Evolutionary conservation across 1,140 invertebrate species (phyloP).

Genomic region (Ips typographus): DNA sequence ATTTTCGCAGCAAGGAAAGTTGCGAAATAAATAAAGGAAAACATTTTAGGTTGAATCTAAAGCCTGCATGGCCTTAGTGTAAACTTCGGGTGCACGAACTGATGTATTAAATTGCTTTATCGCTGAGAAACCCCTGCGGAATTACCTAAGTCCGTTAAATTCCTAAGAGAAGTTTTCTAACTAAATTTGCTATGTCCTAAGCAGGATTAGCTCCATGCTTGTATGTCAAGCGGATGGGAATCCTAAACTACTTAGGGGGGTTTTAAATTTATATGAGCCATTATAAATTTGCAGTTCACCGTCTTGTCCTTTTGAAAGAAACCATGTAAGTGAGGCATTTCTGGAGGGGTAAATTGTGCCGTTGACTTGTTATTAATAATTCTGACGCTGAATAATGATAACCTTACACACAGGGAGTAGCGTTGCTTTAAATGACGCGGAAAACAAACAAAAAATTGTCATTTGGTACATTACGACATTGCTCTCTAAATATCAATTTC

Average conservation of each 20-base stretch:
- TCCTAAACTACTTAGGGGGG: slow-evolving; percentile 12
- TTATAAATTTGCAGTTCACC: slow-evolving; percentile 7
- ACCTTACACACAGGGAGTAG: neutral
- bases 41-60: too few relatives aligned
- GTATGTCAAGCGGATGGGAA: slow-evolving; percentile 17
- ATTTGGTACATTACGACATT: too few relatives aligned
- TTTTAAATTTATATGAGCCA: slow-evolving; percentile 18
- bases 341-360: neutral
- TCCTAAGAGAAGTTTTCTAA: slow-evolving; percentile 20
- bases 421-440: too few relatives aligned
- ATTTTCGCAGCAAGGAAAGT: neutral
- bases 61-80: neutral
- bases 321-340: slow-evolving; percentile 1
- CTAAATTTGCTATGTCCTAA: slow-evolving; percentile 13
- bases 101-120: slow-evolving; percentile 23
- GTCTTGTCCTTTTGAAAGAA: slow-evolving; percentile 4
- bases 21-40: too few relatives aligned
- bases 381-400: slow-evolving; percentile 3
- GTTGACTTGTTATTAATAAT: slow-evolving; percentile 5
- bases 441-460: too few relatives aligned
- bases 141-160: slow-evolving; percentile 29
- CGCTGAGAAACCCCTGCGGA: slow-evolving; percentile 16
- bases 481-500: too few relatives aligned
- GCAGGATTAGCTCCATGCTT: slow-evolving; percentile 15
- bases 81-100: slow-evolving; percentile 14